A percentile compares a stretch with the other conserved stretches of the same genome.
Conservation (phyloP, 2,113 vertebrate genomes). For the Scortum barcoo region DNA sequence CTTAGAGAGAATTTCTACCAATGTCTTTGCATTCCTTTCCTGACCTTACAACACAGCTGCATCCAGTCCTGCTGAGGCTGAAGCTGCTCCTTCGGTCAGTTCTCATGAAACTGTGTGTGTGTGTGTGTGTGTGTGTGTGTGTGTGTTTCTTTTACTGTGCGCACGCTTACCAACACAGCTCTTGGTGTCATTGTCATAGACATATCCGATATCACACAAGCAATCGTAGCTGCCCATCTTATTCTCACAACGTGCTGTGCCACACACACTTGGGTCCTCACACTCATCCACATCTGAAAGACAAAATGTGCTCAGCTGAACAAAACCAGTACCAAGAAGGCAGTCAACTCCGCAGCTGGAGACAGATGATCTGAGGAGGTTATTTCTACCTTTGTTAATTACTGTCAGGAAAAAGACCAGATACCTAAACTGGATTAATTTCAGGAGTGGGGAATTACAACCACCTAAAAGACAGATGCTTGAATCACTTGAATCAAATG, state of each 20-base stretch:
- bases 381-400: not conserved
- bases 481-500: not conserved
- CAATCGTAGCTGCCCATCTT: slow-evolving; percentile 88
- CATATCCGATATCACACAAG: slow-evolving; percentile 89
- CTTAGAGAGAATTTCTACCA: slow-evolving; percentile 48
- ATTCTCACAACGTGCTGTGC: slow-evolving; percentile 90
- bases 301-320: slow-evolving; percentile 18
- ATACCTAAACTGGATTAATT: not conserved
- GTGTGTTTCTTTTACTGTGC: no score
- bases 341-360: not conserved
- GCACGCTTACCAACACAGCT: slow-evolving; percentile 88
- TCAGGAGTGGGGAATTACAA: slow-evolving; percentile 7
- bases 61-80: slow-evolving; percentile 53
- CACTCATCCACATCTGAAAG: slow-evolving; percentile 94
- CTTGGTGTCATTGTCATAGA: slow-evolving; percentile 86
- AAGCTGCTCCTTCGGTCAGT: slow-evolving; percentile 33
- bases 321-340: not conserved
- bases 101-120: slow-evolving; percentile 23
- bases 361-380: not conserved
- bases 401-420: not conserved
- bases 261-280: slow-evolving; percentile 84
- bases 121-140: not conserved
- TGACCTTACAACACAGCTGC: slow-evolving; percentile 66
- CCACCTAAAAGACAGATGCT: not conserved
- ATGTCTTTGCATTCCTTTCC: slow-evolving; percentile 65